A percentile compares a stretch with the other conserved stretches of the same genome.
Evolutionary conservation across 2,888 invertebrate genomes (phyloP).

Genomic region (Selenia dentaria): DNA sequence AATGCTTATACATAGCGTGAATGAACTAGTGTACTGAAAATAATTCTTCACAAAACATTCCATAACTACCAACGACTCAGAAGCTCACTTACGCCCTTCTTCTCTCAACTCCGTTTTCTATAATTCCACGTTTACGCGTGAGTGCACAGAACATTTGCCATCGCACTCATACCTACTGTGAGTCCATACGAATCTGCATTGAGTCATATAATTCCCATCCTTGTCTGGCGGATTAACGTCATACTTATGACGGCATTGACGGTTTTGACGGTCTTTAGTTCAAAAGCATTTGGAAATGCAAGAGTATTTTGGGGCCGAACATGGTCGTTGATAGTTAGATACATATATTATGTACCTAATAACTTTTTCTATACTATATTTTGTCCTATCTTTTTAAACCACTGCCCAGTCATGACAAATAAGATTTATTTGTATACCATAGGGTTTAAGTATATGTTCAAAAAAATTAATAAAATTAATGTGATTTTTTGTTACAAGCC

Average conservation of each 20-base stretch:
- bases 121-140: slow-evolving; percentile 79
- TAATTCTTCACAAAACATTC: too few relatives aligned
- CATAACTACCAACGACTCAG: not conserved
- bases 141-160: slow-evolving; percentile 77
- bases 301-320: slow-evolving; percentile 40
- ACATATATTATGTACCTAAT: too few relatives aligned
- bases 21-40: too few relatives aligned
- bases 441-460: too few relatives aligned
- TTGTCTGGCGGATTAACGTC: slow-evolving; percentile 74
- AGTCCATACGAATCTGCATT: slow-evolving; percentile 63
- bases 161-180: slow-evolving; percentile 68
- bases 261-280: slow-evolving; percentile 69
- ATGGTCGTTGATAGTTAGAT: too few relatives aligned
- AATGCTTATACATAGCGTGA: too few relatives aligned
- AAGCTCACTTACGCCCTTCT: slow-evolving; percentile 61
- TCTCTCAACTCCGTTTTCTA: slow-evolving; percentile 52
- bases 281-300: slow-evolving; percentile 58
- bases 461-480: too few relatives aligned
- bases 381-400: too few relatives aligned
- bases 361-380: too few relatives aligned
- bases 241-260: slow-evolving; percentile 74
- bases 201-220: slow-evolving; percentile 61
- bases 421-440: too few relatives aligned
- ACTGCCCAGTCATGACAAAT: too few relatives aligned
- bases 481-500: too few relatives aligned